Evolutionary conservation across 1,140 invertebrate species (phyloP), one percentile per base, ranked within the genome.

Genomic region (Brachystomella parvula): DNA sequence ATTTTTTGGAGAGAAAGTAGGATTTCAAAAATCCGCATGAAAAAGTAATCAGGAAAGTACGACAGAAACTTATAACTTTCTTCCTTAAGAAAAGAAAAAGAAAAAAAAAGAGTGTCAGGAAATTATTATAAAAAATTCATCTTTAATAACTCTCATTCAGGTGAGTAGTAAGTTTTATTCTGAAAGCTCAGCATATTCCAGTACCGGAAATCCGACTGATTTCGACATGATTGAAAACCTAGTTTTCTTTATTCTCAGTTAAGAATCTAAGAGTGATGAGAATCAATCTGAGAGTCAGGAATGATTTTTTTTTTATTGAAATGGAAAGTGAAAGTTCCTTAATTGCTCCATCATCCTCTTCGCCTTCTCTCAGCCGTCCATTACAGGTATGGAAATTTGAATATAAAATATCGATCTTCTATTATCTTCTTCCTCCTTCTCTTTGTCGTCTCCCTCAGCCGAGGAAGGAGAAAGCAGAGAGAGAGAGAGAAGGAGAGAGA

Each of bases 321-420:
- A 19, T 53, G 12, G 49, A 24, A 53, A 53, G 49, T 53, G 49
- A 53, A 53, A 53, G 49, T 9, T n/a, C 49, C 26, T 32, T 59
- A 59, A 59, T 59, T 59, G 57, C 57, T 59, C 57, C 57, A 28
- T 59, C 30, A 29, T 29, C 15, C 12, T 32, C 26, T n/a, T n/a
- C n/a, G n/a, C n/a, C n/a, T n/a, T n/a, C n/a, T n/a, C n/a, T n/a
- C 57, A 59, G 24, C 26, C 57, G 57, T 59, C 57, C 30, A 59
- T 59, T 59, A 59, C 57, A 59, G 57, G 57, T 59, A 59, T 28
- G 57, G 30, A 59, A 59, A 59, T 59, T 59, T 59, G 57, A 59
- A 59, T 59, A n/a, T n/a, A 59, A 31, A 9, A 29, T 12, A 59
- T 59, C 57, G 57, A 59, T 59, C 57, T 29, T 30, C 15, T 17